These are phyloP conservation scores for Rhynchotus rufescens DNA, from an alignment of 2,797 vertebrate genomes.

Conservation along the genomic window DNA sequence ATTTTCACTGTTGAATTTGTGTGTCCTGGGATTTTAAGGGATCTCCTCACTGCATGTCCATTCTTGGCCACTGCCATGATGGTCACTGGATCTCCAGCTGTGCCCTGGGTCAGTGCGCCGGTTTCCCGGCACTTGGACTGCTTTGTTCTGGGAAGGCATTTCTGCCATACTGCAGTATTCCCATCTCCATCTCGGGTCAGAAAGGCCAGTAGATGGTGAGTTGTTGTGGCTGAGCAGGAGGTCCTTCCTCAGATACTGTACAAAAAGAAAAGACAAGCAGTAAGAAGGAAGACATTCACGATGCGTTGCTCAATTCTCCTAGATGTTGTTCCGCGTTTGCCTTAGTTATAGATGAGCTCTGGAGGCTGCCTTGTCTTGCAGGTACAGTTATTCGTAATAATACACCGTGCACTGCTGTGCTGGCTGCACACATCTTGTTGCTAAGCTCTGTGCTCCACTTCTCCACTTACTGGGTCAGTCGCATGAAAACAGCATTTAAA, in stretches of 20 bases:
- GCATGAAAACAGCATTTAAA: not conserved
- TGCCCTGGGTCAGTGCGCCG: not conserved
- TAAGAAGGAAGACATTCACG: not conserved
- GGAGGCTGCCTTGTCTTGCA: not conserved
- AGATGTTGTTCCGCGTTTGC: not conserved
- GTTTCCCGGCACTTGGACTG: not conserved
- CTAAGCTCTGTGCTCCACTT: not conserved
- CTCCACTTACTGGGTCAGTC: not conserved
- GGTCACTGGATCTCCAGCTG: fast-evolving
- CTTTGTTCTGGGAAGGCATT: not conserved
- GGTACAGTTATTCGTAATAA: not conserved
- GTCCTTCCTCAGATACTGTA: not conserved
- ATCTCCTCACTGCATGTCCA: not conserved
- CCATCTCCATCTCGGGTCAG: not conserved
- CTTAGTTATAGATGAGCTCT: not conserved
- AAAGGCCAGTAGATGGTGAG: not conserved
- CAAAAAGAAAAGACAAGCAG: not conserved
- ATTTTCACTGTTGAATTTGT: not conserved
- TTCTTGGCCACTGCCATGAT: not conserved
- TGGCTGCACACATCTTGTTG: not conserved
- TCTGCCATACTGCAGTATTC: not conserved
- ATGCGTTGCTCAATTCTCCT: not conserved
- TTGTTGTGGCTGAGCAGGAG: not conserved
- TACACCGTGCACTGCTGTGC: too few species aligned
- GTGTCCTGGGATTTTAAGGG: not conserved